A percentile compares a stretch with the other conserved stretches of the same genome.
These are phyloP conservation scores for Henricia sp. DNA, from an alignment of 53 echinoderm and acorn worm species.

Conservation along the genomic window DNA sequence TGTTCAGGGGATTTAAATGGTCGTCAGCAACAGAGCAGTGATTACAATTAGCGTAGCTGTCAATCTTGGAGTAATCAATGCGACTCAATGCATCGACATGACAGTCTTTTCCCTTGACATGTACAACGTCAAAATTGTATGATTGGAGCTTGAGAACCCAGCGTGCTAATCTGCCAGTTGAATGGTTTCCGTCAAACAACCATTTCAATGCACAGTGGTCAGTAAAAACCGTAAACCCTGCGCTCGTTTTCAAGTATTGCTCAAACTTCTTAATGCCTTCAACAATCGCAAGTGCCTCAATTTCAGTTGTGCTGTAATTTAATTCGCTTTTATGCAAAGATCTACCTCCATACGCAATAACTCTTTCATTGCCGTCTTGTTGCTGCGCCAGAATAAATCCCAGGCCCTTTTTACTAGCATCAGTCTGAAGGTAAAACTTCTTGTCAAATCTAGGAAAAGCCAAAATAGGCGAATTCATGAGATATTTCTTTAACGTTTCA, in stretches of 20 bases:
- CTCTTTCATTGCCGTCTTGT: conserved; percentile 18
- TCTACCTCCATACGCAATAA: conserved; percentile 28
- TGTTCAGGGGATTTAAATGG: background rate
- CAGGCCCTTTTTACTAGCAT: background rate
- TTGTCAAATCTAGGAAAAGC: conserved; percentile 32
- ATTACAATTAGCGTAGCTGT: conserved; percentile 1
- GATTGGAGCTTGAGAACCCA: conserved; percentile 20
- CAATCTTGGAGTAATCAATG: too few species aligned
- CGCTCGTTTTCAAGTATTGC: conserved; percentile 11
- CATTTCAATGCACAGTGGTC: conserved; percentile 8
- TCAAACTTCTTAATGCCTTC: conserved; percentile 44
- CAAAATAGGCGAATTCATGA: conserved; percentile 13
- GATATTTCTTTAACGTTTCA: background rate
- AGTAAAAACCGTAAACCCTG: conserved; percentile 1
- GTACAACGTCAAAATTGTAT: conserved; percentile 26
- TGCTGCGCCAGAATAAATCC: conserved; percentile 23
- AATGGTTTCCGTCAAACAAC: conserved; percentile 33
- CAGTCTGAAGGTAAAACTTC: conserved; percentile 20
- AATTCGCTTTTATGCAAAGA: conserved; percentile 4
- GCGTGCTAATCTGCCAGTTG: conserved; percentile 6
- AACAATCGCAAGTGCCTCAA: conserved; percentile 53
- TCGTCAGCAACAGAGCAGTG: background rate
- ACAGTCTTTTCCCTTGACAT: conserved; percentile 13
- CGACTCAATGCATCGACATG: conserved; percentile 15
- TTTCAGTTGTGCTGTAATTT: conserved; percentile 50